Conservation (phyloP, 1,140 invertebrate species). For the Euwallacea similis region DNA sequence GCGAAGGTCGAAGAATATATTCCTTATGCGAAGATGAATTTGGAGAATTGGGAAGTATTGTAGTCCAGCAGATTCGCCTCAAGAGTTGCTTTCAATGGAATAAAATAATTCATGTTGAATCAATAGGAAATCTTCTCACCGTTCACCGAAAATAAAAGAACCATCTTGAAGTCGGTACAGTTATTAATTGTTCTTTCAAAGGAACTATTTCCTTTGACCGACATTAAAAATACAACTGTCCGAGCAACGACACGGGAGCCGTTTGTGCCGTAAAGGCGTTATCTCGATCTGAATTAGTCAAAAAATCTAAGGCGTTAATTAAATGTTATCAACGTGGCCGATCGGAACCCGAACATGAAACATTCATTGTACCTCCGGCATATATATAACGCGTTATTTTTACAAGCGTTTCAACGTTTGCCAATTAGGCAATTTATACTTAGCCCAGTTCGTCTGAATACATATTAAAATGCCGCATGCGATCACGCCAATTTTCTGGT, state of each 20-base stretch:
- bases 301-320: constrained; percentile 37
- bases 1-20: too few species aligned
- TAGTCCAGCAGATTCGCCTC: too few species aligned
- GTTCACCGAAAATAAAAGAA: too few species aligned
- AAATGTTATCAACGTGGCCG: constrained; percentile 34
- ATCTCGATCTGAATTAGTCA: constrained; percentile 38
- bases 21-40: too few species aligned
- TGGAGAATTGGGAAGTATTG: too few species aligned
- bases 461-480: constrained; percentile 2
- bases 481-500: neutral
- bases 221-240: too few species aligned
- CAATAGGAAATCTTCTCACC: too few species aligned
- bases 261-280: constrained; percentile 8
- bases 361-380: constrained; percentile 4
- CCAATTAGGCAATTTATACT: constrained; percentile 19
- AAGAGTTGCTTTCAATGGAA: too few species aligned
- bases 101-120: too few species aligned
- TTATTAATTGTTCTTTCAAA: too few species aligned
- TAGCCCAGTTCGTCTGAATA: neutral
- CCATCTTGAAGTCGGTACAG: too few species aligned
- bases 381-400: constrained; percentile 6
- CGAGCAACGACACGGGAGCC: constrained; percentile 25
- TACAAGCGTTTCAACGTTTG: constrained; percentile 13
- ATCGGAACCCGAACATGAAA: constrained; percentile 15
- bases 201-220: too few species aligned